Evolutionary conservation across 1,140 invertebrate species (phyloP).

Genomic region (Lucilia sericata): DNA sequence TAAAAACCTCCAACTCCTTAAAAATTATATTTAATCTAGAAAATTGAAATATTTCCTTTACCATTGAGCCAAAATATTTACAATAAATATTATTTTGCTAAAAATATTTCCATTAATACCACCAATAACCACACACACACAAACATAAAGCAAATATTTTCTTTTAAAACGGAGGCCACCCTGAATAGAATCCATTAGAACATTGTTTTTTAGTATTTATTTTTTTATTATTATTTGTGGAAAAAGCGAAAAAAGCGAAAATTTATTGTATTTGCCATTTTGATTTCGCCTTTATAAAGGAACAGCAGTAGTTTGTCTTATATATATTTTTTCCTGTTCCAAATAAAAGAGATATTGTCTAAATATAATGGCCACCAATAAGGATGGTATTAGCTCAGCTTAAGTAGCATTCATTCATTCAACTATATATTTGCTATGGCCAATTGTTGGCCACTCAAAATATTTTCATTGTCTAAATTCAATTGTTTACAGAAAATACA

Average conservation of each 20-base stretch:
- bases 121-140: too few relatives aligned
- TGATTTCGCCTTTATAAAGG: not conserved
- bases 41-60: too few relatives aligned
- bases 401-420: not conserved
- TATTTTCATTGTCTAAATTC: slow-evolving; percentile 18
- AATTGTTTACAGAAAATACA: slow-evolving; percentile 1
- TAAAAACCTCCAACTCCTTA: too few relatives aligned
- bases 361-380: not conserved
- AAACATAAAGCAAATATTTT: too few relatives aligned
- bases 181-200: not conserved
- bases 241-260: not conserved
- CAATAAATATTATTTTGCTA: too few relatives aligned
- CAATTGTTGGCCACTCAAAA: slow-evolving; percentile 28
- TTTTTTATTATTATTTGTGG: not conserved
- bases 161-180: not conserved
- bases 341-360: not conserved
- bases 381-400: not conserved
- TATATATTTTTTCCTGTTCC: not conserved
- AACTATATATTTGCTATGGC: not conserved
- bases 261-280: slow-evolving; percentile 13
- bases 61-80: too few relatives aligned
- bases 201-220: not conserved
- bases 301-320: not conserved
- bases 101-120: not conserved
- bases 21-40: too few relatives aligned